A percentile compares a stretch with the other conserved stretches of the same genome.
Conservation (phyloP, 2,888 invertebrate species). For the Papilio elwesi region DNA sequence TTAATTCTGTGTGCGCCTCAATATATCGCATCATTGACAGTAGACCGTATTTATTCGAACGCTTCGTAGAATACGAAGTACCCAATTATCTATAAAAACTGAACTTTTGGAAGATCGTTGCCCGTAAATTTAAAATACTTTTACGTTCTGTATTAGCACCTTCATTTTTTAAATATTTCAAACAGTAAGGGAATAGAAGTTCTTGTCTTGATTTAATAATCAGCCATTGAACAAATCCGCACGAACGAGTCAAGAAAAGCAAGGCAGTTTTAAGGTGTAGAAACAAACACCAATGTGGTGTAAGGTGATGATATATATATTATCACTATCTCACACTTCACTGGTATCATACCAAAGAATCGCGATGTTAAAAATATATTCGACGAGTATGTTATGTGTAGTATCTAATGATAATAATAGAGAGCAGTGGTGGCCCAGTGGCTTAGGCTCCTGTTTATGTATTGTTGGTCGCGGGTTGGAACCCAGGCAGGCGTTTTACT, state of each 20-base stretch:
- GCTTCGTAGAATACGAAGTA: constrained; percentile 9
- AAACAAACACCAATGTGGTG: too few species aligned
- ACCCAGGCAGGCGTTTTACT: too few species aligned
- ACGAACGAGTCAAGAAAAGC: not conserved
- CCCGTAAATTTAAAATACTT: constrained; percentile 3
- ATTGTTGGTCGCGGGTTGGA: too few species aligned
- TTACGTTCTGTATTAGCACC: not conserved
- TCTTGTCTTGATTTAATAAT: not conserved
- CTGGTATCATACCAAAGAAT: too few species aligned
- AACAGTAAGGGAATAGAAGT: not conserved
- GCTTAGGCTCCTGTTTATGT: too few species aligned
- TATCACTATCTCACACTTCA: too few species aligned
- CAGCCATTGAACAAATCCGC: not conserved
- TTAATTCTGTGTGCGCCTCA: not conserved
- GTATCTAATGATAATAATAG: too few species aligned
- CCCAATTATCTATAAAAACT: constrained; percentile 4
- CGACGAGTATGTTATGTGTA: too few species aligned
- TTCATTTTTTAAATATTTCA: constrained; percentile 12
- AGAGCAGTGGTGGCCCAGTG: too few species aligned
- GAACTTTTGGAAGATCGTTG: not conserved
- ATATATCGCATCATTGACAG: constrained; percentile 11
- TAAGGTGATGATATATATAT: too few species aligned
- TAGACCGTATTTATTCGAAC: constrained; percentile 9
- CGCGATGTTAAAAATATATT: too few species aligned
- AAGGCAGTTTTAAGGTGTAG: too few species aligned